Evolutionary conservation across 2,113 vertebrate genomes (phyloP).

Genomic region (Nipponia nippon): DNA sequence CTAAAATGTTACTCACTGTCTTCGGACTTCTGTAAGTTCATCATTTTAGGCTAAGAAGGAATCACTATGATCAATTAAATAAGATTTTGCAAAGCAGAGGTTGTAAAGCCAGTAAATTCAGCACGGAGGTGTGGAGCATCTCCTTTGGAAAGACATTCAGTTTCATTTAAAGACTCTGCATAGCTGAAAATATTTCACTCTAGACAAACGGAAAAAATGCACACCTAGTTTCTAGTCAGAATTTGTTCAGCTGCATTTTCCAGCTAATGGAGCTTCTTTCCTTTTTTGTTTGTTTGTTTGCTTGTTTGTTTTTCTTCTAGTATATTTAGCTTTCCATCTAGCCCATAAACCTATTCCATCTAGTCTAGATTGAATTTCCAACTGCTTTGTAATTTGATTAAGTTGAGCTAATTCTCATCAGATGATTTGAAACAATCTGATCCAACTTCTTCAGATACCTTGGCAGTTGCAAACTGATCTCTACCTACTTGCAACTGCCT

Average conservation of each 20-base stretch:
- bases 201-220: background rate
- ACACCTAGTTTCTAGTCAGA: background rate
- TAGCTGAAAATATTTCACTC: background rate
- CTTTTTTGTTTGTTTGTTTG: background rate
- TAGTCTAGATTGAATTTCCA: slow-evolving; percentile 7
- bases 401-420: slow-evolving; percentile 38
- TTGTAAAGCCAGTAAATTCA: background rate
- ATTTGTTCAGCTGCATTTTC: background rate
- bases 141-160: background rate
- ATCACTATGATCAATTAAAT: background rate
- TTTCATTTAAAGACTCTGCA: background rate
- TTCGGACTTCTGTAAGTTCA: background rate
- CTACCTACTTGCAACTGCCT: slow-evolving; percentile 4
- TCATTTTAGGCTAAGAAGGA: background rate
- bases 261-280: background rate
- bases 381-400: slow-evolving; percentile 22
- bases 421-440: background rate
- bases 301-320: background rate
- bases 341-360: background rate
- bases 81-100: background rate
- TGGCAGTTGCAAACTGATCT: background rate
- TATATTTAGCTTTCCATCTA: background rate
- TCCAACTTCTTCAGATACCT: slow-evolving; percentile 33
- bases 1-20: background rate
- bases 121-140: background rate